Base-by-base conservation (phyloP, 2,113 vertebrate genomes). In the Bombycilla garrulus region DNA sequence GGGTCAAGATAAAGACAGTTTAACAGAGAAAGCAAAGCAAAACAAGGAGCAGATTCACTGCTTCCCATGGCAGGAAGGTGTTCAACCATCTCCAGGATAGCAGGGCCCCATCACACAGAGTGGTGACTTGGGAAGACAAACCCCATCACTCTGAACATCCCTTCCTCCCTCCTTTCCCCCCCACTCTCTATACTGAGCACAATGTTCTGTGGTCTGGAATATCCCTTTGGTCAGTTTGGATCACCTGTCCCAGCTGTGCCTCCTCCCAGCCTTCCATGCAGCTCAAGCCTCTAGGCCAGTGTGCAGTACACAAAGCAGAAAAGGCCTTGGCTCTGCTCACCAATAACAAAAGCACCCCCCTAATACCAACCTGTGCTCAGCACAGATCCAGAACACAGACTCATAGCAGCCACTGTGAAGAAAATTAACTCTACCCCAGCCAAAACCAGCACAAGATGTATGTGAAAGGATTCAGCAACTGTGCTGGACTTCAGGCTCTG, bases 261-360 rank as follows among this genome's bases (percentile, higher is more conserved):
- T 51, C 38, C 33, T 38, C 36, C 36, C 51, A 81, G 0, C 18
- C 10, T 44, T 20, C 33, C 25, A 33, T 9, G 23, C 18, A 44
- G 15, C 9, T 64, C 19, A 9, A 69, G 19, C 14, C 19, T 22
- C 62, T 56, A 48, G 14, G 23, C 51, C 69, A 81, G 44, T 0
- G 1, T 16, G 67, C 36, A 24, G 36, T 33, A 36, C 0, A 0
- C 3, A 65, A 38, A 74, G 53, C 20, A 67, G 38, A 53, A 53
- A 51, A 74, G 38, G 38, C 61, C n/a, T 67, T 47, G 24, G 24
- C 38, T 81, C 45, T 40, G 70, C 54, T 61, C 54, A 67, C 7
- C 38, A 74, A 16, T 24, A 81, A 28, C 42, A 76, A 53, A 64
- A 74, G 2, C 20, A n/a, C 25, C 28, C 57, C 45, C 35, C 11